phyloP scores from a whole-genome alignment of 2,888 invertebrate genomes.

The Copidosoma aretas region DNA sequence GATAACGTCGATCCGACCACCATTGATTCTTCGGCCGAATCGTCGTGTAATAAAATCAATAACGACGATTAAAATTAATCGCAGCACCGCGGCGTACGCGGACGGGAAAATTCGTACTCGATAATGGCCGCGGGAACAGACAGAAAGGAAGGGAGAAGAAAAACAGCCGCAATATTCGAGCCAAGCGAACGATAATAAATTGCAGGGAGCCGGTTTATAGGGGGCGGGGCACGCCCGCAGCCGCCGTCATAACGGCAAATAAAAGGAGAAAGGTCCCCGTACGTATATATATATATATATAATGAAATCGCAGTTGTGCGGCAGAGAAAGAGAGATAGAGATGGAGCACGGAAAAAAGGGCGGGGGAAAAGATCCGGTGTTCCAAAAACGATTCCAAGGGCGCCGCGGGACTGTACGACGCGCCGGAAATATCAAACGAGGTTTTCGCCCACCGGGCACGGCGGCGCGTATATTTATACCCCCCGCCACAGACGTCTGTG shows the following conservation, averaged over 20 bases:
- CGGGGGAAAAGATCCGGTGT: background rate
- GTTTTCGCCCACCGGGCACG: too few species aligned
- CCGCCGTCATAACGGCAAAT: slow-evolving; percentile 25
- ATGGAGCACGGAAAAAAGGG: slow-evolving; percentile 2
- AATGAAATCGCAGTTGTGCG: slow-evolving; percentile 31
- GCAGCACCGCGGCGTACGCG: background rate
- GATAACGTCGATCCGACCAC: background rate
- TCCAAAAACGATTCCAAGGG: too few species aligned
- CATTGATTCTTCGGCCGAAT: background rate
- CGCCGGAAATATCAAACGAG: too few species aligned
- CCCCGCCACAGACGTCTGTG: too few species aligned
- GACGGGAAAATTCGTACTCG: slow-evolving; percentile 6
- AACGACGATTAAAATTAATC: slow-evolving; percentile 21
- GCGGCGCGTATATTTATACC: too few species aligned
- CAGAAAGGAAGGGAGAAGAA: slow-evolving; percentile 2
- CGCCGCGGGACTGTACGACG: too few species aligned
- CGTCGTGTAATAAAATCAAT: slow-evolving; percentile 1
- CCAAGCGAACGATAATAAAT: slow-evolving; percentile 28
- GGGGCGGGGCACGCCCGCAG: slow-evolving; percentile 3
- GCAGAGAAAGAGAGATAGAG: slow-evolving; percentile 8
- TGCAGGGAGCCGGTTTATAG: slow-evolving; percentile 1
- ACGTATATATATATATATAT: too few species aligned
- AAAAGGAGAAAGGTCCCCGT: slow-evolving; percentile 25
- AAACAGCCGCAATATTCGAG: slow-evolving; percentile 19
- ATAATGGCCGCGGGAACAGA: background rate